Base-by-base conservation (phyloP, 2,797 vertebrate genomes). In the Orientallactaga sibirica region DNA sequence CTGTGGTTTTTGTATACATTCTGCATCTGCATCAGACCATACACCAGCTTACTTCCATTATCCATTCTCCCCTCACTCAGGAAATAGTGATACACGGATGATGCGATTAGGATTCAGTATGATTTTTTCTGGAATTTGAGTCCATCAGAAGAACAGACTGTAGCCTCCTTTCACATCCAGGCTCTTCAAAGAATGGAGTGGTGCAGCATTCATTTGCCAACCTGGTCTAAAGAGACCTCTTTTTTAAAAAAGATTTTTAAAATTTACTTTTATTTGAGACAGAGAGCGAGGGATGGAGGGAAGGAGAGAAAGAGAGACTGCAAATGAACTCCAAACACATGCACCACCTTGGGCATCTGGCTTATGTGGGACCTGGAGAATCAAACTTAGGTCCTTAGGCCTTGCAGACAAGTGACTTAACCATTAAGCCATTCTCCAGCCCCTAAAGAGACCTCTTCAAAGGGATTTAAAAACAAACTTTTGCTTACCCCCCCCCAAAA, bases 401-500 rank as follows among this genome's bases (percentile, higher is more conserved):
- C 75, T 75, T 43, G 16, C 58, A 2, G 12, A 19, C 58, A 75
- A 86, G 58, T 33, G 29, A 58, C 9, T 48, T 48, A 64, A 41
- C 27, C 58, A 8, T 2, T 64, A 41, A 64, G 37, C 19, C 2
- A 2, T 48, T 75, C 25, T 64, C 55, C 61, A 24, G 16, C 61
- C 25, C 20, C 61, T 66, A 64, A 86, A 67, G 70, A 25, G n/a
- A 77, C 43, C 22, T 37, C 64, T 67, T 66, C 1, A 92, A 67
- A 64, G 29, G 80, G n/a, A 86, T 77, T 87, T 86, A 82, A 93
- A 82, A 95, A 76, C n/a, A 86, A 67, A 4, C 3, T 5, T 33
- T 24, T 15, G 4, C 10, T 20, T 64, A 8, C 48, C 43, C 43
- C 43, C 48, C 7, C 48, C 48, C 48, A 48, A 48, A 48, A 48